Conservation (phyloP, 2,797 vertebrate species). For the Alectoris magna region DNA sequence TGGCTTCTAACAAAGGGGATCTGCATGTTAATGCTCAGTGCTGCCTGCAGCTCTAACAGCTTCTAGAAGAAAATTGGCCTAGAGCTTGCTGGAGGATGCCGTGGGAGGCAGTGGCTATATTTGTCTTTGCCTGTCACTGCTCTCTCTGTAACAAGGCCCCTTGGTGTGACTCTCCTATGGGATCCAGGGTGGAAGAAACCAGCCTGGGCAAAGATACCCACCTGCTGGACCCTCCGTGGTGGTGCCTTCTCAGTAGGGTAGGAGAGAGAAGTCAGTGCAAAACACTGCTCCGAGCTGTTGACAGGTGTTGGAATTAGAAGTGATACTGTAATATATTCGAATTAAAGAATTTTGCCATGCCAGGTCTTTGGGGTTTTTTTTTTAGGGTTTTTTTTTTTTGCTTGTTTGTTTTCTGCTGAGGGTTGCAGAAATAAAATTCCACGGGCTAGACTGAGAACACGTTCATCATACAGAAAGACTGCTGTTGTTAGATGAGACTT, state of each 20-base stretch:
- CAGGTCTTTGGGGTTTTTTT: background rate
- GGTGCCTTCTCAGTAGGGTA: background rate
- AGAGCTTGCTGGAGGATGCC: background rate
- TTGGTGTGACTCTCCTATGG: accelerated
- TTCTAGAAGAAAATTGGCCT: background rate
- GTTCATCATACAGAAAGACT: background rate
- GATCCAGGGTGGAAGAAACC: background rate
- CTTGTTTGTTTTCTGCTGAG: background rate
- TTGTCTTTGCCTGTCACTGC: background rate
- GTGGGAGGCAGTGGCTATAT: background rate
- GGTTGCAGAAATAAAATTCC: background rate
- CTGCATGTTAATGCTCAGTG: background rate
- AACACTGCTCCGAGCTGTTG: background rate
- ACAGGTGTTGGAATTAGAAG: background rate
- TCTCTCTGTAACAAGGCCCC: background rate
- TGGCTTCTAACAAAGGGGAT: background rate
- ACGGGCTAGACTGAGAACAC: background rate
- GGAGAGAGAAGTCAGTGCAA: background rate
- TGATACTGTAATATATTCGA: background rate
- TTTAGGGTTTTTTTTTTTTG: background rate
- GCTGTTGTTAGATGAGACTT: background rate
- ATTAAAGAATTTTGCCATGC: background rate
- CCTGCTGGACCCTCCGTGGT: background rate
- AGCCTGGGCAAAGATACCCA: too few relatives aligned
- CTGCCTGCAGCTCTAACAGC: background rate